Base-by-base conservation (phyloP, 1,140 invertebrate genomes). In the Drosophila lacertosa region DNA sequence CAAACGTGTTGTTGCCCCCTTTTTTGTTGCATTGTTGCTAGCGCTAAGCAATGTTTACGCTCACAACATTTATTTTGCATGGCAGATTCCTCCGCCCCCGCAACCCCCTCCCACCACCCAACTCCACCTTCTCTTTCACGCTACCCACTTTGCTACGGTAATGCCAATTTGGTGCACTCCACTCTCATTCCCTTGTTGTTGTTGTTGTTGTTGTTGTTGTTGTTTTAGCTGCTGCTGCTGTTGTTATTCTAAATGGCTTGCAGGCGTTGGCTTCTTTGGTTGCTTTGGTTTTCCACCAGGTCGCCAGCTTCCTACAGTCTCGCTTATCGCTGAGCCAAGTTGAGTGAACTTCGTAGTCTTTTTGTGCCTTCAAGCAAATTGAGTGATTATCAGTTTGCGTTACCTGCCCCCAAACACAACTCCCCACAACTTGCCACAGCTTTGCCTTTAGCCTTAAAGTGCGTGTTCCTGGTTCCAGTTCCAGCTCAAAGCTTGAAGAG, bases 41-140 rank as follows among this genome's bases (percentile, higher is more conserved):
- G 71, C 53, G 68, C 72, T 71, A 64, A 74, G 80, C 80, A 73
- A 77, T 84, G 80, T 84, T 84, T 84, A 84, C 80, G 82, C 82
- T 88, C 72, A 55, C 81, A 77, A 86, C 82, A 88, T 88, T 88
- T 86, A 88, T 80, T 88, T 86, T 88, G 77, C 82, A 88, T 88
- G 77, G 64, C 82, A 70, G 47, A 50, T 66, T 37, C 64, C 10
- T n/a, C 42, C 37, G 40, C 59, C 35, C 32, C 18, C 39, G 33
- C 11, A n/a, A n/a, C 1, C 9, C 18, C 10, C 1, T 26, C n/a
- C 10, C 11, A n/a, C 26, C 33, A 10, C 11, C 10, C 6, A 15
- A 7, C 37, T 7, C 15, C 10, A 4, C 7, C 57, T 42, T 7
- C 16, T 2, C 4, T 15, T 5, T n/a, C 26, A 9, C 48, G 26